These are phyloP conservation scores for Lysandra coridon DNA, from an alignment of 2,888 invertebrate species.

Conservation along the genomic window DNA sequence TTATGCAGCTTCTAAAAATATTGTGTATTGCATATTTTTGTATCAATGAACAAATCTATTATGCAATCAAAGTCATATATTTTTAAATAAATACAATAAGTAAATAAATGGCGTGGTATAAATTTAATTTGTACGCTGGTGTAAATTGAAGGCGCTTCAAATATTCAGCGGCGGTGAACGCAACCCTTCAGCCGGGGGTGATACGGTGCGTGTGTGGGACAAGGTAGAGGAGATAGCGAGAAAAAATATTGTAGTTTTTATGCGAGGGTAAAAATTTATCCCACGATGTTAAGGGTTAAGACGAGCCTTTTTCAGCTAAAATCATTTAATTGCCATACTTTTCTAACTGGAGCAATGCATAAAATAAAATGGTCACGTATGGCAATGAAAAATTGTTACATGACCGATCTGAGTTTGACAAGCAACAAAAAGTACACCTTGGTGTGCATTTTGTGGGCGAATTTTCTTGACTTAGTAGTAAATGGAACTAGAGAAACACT, in stretches of 20 bases:
- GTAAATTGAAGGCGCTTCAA: constrained; percentile 76
- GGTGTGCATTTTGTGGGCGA: no score
- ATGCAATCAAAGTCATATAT: background rate
- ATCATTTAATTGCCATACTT: no score
- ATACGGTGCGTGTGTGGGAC: constrained; percentile 52
- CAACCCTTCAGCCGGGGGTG: constrained; percentile 75
- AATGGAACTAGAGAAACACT: no score
- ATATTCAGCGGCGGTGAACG: constrained; percentile 78
- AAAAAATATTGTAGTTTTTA: background rate
- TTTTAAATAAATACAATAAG: constrained; percentile 43
- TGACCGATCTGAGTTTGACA: no score
- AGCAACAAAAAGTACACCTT: no score
- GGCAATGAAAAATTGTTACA: no score
- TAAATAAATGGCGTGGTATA: constrained; percentile 74
- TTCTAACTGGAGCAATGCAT: no score
- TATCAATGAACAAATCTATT: background rate
- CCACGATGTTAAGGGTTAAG: no score
- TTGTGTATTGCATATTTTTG: background rate
- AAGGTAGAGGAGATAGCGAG: constrained; percentile 41
- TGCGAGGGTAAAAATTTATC: no score
- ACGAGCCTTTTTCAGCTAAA: no score
- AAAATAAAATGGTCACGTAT: no score
- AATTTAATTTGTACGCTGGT: constrained; percentile 77
- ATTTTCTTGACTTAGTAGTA: no score
- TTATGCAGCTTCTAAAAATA: background rate